Evolutionary conservation across 2,888 invertebrate genomes (phyloP), one percentile per base, ranked within the genome.

Genomic region (Melipona bicolor): DNA sequence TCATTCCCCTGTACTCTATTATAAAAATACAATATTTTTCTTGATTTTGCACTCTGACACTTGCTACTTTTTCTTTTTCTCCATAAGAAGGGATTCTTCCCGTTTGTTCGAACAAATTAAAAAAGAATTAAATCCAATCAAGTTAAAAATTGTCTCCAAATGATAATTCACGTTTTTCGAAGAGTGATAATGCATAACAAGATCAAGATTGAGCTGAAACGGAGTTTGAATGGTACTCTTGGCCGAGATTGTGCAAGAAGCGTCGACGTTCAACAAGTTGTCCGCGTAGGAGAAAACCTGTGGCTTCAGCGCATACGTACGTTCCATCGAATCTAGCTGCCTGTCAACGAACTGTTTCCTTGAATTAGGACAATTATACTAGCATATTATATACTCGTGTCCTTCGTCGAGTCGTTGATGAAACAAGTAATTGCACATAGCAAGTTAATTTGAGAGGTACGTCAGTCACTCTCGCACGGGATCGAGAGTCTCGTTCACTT

Each of bases 201-300:
- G 5, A 19, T 17, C 24, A 59, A 2, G 4, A 49, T 68, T 3
- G 5, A 3, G 2, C 27, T 0, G 0, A n/a, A n/a, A n/a, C 17
- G 27, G 49, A 19, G 67, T 50, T 69, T 17, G 15, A 43, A 43
- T 54, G 27, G 3, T 15, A 52, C 21, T 21, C 6, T n/a, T 32
- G 24, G 32, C 43, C 43, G 24, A 54, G 54, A 62, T 67, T 50
- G 21, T 32, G 13, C 9, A 19, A n/a, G 24, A 62, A n/a, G 49
- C 56, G 36, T 64, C 24, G 24, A 70, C 24, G 76, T 70, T 83
- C 84, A 84, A 84, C 84, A 79, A 84, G 83, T 84, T 61, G 69
- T 61, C 17, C 19, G 36, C 19, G 50, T 27, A 71, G 50, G 15
- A 61, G 71, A 67, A 75, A 82, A 84, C 82, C 82, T 82, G 83